phyloP scores from a whole-genome alignment of 2,113 vertebrate genomes.

The Solenodon paradoxus region DNA sequence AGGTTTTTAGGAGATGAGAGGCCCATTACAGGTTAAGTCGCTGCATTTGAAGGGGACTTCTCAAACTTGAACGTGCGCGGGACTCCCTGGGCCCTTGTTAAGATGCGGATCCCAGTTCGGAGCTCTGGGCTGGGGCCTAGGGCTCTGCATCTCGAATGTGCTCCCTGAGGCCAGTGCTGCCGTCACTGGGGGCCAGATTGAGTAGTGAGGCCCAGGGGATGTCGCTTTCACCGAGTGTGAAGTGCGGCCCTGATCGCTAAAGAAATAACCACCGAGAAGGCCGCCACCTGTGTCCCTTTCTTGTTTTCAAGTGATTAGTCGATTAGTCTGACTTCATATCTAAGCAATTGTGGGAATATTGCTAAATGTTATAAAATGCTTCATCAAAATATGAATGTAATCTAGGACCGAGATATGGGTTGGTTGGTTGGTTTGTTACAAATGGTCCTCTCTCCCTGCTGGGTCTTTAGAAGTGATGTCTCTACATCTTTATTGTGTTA shows the following conservation, averaged over 20 bases:
- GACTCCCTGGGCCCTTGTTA: background rate
- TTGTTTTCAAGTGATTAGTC: background rate
- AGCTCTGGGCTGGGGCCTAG: background rate
- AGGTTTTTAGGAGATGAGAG: background rate
- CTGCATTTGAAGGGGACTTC: background rate
- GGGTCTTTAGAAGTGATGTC: background rate
- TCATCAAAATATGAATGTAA: background rate
- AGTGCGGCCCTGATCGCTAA: background rate
- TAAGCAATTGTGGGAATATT: background rate
- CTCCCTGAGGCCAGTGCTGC: background rate
- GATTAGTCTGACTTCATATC: background rate
- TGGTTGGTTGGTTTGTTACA: fast-evolving
- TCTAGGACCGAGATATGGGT: background rate
- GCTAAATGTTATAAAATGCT: background rate
- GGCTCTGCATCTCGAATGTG: background rate
- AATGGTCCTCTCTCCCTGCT: background rate
- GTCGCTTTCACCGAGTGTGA: background rate
- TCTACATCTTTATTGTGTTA: background rate
- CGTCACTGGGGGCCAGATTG: background rate
- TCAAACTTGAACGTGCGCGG: fast-evolving
- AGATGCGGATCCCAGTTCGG: background rate
- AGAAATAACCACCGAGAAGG: background rate
- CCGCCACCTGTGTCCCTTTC: background rate
- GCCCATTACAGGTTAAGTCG: background rate
- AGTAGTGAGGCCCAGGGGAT: background rate